Evolutionary conservation across 2,888 invertebrate genomes (phyloP), one percentile per base, ranked within the genome.

Genomic region (Meloe dianella): DNA sequence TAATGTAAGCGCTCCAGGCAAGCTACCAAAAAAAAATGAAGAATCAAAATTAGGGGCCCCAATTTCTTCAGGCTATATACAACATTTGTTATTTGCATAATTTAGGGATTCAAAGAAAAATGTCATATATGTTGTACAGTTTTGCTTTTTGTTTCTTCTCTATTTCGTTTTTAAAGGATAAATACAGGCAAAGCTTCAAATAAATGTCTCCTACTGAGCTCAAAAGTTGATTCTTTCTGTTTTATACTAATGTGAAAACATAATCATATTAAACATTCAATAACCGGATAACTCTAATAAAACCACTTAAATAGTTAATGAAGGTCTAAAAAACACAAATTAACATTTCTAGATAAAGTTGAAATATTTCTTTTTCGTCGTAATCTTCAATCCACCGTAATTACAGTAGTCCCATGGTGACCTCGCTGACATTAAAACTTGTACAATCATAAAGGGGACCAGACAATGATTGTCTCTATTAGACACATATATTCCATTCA

Each of bases 71-170:
- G 71, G 73, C 71, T 24, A 67, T 62, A 69, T 69, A 72, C 70
- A 74, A 75, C 74, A 72, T 73, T 74, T 63, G 70, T 69, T 70
- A 76, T 77, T 76, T 76, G 73, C 75, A 76, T 77, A 76, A 74
- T 75, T 75, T 74, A 77, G 72, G 72, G 70, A 73, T 75, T 74
- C 72, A 67, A 74, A 67, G 70, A 71, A 72, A 75, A 77, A 72
- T 75, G 74, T 75, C 76, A 71, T 71, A 67, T 65, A 59, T 59
- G 69, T 51, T 56, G 24, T 63, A 51, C 41, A 17, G 8, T n/a
- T n/a, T n/a, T n/a, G 35, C 5, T 12, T 22, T 47, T 20, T 47
- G 20, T 22, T 47, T 47, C 20, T 22, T 47, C 1, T 10, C n/a
- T 41, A 7, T 17, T 10, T 41, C 7, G 6, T 2, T 47, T 41